Base-by-base conservation (phyloP, 2,113 vertebrate species). In the Procavia capensis region DNA sequence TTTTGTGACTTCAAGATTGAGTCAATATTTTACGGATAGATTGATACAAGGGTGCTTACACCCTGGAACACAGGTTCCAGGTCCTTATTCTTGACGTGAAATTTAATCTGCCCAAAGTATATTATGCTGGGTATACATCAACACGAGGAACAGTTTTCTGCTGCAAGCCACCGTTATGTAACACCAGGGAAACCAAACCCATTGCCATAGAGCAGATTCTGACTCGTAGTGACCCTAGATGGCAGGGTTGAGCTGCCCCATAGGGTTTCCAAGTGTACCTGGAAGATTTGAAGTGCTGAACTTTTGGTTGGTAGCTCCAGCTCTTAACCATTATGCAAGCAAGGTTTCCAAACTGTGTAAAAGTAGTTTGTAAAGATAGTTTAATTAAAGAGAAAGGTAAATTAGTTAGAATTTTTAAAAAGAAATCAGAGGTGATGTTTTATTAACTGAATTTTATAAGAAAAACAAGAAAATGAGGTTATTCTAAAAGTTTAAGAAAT, bases 371-470 rank as follows among this genome's bases (percentile, higher is more conserved):
- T 24, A 43, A 14, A 41, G 19, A 5, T 41, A 70, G 50, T 39
- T 45, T 50, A 47, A 45, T 76, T 7, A 86, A 84, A 64, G 36
- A 19, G 41, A 85, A 87, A 91, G 59, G 10, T 25, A 88, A 81
- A 90, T 89, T 87, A 47, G 14, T 27, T 61, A 59, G 43, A 89
- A 2, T 45, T 64, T 75, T 81, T 93, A 31, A 27, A 81, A 87
- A 75, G 19, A 95, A 86, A 64, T 36, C 3, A 90, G 68, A 83
- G 2, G 43, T 39, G 3, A 39, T 36, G 85, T 41, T 82, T 90
- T 94, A 43, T 85, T 74, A 36, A 79, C 75, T 93, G 19, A 54
- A 68, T 84, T 94, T 96, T 87, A 86, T 50, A 82, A 63, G 70
- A 25, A 93, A 79, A 89, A 68, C 20, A 89, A 61, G 17, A 81